Conservation (phyloP, 1,140 invertebrate species). For the Pachyrhynchus sulphureomaculatus region DNA sequence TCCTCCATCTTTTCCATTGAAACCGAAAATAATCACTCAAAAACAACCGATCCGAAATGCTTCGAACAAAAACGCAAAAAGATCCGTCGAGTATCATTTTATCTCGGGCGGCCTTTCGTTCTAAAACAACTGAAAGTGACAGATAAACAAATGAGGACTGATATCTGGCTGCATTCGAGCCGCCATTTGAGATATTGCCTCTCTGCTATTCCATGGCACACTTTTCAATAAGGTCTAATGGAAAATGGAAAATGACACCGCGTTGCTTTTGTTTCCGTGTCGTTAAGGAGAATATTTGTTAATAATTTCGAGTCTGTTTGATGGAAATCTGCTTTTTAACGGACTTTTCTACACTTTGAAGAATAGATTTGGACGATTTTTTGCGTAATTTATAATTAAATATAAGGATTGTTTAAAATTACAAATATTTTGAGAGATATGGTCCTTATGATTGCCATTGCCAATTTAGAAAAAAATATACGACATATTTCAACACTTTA, state of each 20-base stretch:
- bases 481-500: no score
- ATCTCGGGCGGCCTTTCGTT: slow-evolving; percentile 18
- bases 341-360: no score
- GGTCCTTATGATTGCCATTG: no score
- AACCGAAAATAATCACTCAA: slow-evolving; percentile 27
- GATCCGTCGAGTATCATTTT: slow-evolving; percentile 30
- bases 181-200: slow-evolving; percentile 47
- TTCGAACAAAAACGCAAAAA: slow-evolving; percentile 32
- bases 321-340: no score
- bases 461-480: no score
- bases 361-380: no score
- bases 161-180: slow-evolving; percentile 47
- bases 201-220: slow-evolving; percentile 37
- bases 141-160: slow-evolving; percentile 50
- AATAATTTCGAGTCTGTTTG: slow-evolving; percentile 4
- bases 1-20: slow-evolving; percentile 19
- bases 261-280: slow-evolving; percentile 7
- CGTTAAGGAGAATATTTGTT: neutral
- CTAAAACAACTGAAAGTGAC: slow-evolving; percentile 47
- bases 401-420: no score
- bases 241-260: slow-evolving; percentile 39
- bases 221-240: slow-evolving; percentile 52
- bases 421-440: no score
- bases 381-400: no score
- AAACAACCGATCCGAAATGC: slow-evolving; percentile 21